A percentile compares a stretch with the other conserved stretches of the same genome.
phyloP scores from a whole-genome alignment of 2,797 vertebrate species.

The Rhincodon typus region DNA sequence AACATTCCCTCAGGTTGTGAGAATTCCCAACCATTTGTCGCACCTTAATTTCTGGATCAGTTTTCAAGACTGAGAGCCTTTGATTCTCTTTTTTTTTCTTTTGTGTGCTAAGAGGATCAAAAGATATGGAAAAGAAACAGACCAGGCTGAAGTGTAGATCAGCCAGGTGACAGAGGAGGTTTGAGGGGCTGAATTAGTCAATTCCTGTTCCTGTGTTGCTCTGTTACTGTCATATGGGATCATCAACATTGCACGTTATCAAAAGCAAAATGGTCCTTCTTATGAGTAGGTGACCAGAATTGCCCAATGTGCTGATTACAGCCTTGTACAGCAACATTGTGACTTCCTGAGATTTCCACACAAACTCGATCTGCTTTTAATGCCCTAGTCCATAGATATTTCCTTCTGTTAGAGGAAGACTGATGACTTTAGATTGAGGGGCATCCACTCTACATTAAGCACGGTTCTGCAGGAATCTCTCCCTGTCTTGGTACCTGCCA shows the following conservation, averaged over 20 bases:
- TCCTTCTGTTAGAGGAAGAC: neutral
- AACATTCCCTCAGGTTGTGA: neutral
- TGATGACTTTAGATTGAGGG: neutral
- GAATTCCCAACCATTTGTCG: neutral
- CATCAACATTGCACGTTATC: neutral
- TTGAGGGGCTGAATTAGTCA: neutral
- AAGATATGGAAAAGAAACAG: neutral
- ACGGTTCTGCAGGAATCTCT: neutral
- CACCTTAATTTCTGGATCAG: neutral
- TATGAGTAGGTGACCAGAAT: neutral
- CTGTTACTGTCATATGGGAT: neutral
- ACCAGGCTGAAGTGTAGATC: neutral
- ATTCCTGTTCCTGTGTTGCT: neutral
- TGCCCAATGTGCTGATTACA: neutral
- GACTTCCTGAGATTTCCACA: neutral
- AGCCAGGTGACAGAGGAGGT: neutral
- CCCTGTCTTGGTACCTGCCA: neutral
- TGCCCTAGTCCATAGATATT: no score
- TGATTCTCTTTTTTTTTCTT: neutral
- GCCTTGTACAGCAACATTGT: neutral
- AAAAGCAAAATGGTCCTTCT: neutral
- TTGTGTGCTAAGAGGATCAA: neutral
- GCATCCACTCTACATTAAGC: neutral
- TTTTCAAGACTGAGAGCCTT: neutral
- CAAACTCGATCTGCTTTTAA: neutral